These are phyloP conservation scores for Dysmachus trigonus DNA, from an alignment of 2,888 invertebrate species.

Conservation along the genomic window DNA sequence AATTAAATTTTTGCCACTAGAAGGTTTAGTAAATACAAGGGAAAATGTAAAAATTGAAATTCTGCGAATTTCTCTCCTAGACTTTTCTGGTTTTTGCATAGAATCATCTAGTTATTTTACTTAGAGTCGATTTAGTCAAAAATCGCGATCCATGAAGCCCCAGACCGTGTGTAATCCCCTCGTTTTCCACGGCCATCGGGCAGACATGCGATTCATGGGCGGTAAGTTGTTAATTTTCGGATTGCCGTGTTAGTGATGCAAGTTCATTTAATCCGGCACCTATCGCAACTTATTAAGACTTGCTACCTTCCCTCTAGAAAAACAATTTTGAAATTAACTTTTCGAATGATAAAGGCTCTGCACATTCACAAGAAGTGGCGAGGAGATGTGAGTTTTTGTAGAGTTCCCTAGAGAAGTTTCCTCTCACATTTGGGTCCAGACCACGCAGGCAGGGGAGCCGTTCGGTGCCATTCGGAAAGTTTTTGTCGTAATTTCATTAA, in stretches of 20 bases:
- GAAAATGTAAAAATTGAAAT: no score
- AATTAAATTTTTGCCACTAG: no score
- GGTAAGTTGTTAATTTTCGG: not conserved
- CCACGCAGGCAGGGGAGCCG: not conserved
- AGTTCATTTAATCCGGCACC: not conserved
- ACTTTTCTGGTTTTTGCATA: no score
- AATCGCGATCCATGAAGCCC: no score
- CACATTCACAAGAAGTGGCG: not conserved
- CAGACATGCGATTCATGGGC: not conserved
- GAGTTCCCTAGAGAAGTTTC: not conserved
- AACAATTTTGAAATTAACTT: slow-evolving; percentile 15
- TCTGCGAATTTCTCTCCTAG: no score
- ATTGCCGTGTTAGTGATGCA: not conserved
- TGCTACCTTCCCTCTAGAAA: not conserved
- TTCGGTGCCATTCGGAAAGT: not conserved
- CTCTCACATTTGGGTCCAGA: not conserved
- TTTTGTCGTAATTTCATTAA: slow-evolving; percentile 46
- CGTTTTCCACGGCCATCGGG: not conserved
- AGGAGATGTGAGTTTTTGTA: not conserved
- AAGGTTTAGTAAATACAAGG: no score
- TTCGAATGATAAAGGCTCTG: not conserved
- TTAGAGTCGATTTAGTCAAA: no score
- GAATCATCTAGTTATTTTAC: no score
- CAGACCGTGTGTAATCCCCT: not conserved
- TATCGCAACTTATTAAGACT: not conserved